Conservation (phyloP, 1,140 invertebrate genomes). For the Batillaria attramentaria region DNA sequence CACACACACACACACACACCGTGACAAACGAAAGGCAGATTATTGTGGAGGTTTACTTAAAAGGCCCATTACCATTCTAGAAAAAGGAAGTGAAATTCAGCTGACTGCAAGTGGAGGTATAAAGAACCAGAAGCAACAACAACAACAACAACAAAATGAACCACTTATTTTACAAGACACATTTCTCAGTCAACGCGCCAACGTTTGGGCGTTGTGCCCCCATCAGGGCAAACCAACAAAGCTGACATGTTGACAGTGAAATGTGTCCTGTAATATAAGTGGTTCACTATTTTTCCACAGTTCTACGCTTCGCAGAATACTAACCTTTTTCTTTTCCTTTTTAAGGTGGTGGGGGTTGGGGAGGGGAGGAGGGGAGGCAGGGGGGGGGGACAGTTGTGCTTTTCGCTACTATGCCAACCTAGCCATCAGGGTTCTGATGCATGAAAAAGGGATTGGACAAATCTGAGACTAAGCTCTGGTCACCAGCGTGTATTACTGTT, state of each 20-base stretch:
- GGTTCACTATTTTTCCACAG: background rate
- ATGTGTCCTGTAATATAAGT: background rate
- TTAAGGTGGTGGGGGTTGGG: background rate
- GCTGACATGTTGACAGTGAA: background rate
- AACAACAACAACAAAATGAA: too few relatives aligned
- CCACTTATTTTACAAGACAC: too few relatives aligned
- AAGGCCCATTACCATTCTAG: background rate
- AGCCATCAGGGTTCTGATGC: too few relatives aligned
- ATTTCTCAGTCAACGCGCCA: too few relatives aligned
- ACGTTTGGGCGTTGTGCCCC: too few relatives aligned
- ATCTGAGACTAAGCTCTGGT: too few relatives aligned
- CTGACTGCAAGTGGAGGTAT: background rate
- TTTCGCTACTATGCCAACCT: too few relatives aligned
- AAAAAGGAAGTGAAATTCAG: background rate
- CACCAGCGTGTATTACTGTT: too few relatives aligned
- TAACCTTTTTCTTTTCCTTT: background rate
- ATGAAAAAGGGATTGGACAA: background rate
- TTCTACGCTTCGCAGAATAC: background rate
- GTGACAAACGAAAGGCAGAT: too few relatives aligned
- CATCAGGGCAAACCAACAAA: too few relatives aligned
- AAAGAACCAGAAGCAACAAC: too few relatives aligned
- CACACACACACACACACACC: conserved; percentile 3
- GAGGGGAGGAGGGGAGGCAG: background rate
- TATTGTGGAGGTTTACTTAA: too few relatives aligned
- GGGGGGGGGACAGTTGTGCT: background rate